Evolutionary conservation across 92 coral and sea anemone species (phyloP), one percentile per base, ranked within the genome.

Genomic region (Palythoa grandiflora): DNA sequence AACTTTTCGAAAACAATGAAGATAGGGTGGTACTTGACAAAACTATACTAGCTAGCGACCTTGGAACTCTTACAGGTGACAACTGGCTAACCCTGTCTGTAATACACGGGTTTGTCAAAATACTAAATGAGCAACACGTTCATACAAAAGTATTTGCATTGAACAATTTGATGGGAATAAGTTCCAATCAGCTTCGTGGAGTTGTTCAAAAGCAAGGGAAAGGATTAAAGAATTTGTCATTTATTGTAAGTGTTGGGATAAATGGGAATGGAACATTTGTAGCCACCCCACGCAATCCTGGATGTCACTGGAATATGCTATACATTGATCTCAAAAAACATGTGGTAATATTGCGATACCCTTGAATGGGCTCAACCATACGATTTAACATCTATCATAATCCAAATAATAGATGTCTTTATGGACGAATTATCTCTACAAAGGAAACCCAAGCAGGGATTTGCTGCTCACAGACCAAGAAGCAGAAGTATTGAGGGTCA

Each of bases 221-320:
- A 83, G 15, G 48, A n/a, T 68, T 87, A 8, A 87, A 74, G 50
- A 57, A 19, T 66, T 76, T 88, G 63, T 16, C 50, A 8, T 87
- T 91, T 38, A 88, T 91, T 72, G 84, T 91, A n/a, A 91, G 83
- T 83, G 89, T 91, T 17, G 93, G 79, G 8, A 78, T 88, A 47
- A 38, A 60, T 86, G 71, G 79, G 37, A 89, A 53, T 35, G n/a
- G 38, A 52, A 50, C 59, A 17, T 73, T 11, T 61, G 84, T n/a
- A n/a, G n/a, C n/a, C n/a, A n/a, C n/a, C n/a, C n/a, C n/a, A n/a
- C n/a, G n/a, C n/a, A n/a, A n/a, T n/a, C n/a, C n/a, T n/a, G n/a
- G n/a, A n/a, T n/a, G n/a, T n/a, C n/a, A n/a, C n/a, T n/a, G n/a
- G n/a, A n/a, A n/a, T n/a, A n/a, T n/a, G n/a, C n/a, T n/a, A n/a